phyloP scores from a whole-genome alignment of 2,113 vertebrate species.

The Oophaga pumilio region DNA sequence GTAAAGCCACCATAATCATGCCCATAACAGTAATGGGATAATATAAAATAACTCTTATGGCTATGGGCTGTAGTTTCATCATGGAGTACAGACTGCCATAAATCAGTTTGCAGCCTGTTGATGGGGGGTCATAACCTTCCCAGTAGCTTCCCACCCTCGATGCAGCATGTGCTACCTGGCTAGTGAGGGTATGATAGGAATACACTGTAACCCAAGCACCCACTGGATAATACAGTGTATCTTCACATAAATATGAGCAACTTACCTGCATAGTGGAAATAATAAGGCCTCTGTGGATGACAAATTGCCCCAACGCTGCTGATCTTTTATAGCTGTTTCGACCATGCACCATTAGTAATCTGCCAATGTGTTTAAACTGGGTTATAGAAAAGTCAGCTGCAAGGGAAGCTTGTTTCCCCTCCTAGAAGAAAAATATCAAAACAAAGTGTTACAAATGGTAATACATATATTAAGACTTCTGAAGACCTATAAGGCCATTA shows the following conservation, averaged over 20 bases:
- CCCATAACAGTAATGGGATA: not conserved
- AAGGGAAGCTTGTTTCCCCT: constrained; percentile 94
- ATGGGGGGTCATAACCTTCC: not conserved
- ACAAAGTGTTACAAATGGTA: constrained; percentile 14
- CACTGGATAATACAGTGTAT: not conserved
- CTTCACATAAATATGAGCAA: not conserved
- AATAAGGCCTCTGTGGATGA: constrained; percentile 97
- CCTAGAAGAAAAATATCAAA: constrained; percentile 72
- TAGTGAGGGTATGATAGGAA: not conserved
- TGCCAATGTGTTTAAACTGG: constrained; percentile 91
- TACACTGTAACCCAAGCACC: not conserved
- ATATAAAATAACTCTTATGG: not conserved
- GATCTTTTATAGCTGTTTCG: constrained; percentile 98
- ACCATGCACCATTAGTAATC: constrained; percentile 94
- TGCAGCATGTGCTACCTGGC: not conserved
- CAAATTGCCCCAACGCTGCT: constrained; percentile 92
- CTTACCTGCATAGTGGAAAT: constrained; percentile 98
- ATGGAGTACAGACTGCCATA: not conserved
- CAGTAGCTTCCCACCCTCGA: not conserved
- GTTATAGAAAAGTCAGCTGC: constrained; percentile 97
- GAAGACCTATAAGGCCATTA: too few relatives aligned
- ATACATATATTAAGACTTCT: not conserved
- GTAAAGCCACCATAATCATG: not conserved
- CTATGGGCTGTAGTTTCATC: not conserved
- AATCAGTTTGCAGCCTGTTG: not conserved